Base-by-base conservation (phyloP, 2,797 vertebrate species). In the Ibycter americanus region DNA sequence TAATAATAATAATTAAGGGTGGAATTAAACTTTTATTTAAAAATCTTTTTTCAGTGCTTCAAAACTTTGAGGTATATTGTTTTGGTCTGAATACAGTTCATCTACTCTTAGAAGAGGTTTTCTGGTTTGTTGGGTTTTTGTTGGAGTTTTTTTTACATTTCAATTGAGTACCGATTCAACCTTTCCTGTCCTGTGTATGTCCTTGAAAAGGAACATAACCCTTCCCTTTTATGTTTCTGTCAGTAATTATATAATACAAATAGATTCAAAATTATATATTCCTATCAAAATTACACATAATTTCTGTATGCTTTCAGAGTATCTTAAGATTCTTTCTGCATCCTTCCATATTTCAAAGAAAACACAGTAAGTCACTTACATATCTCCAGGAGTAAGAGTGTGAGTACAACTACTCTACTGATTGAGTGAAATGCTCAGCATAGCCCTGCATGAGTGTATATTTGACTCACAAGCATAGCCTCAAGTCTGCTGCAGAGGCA, bases 391-490 rank as follows among this genome's bases (percentile, higher is more conserved):
- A 99, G 97, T 17, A 98, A 98, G 4, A 97, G 70, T 66, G 97
- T 97, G 11, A 96, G 96, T 16, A 98, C 15, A 71, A 98, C 95
- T 40, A 98, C 80, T 11, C 96, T 98, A 72, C 98, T 99, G 81
- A 99, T 98, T 23, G 98, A 87, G 73, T 98, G 89, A 96, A 99
- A 99, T 44, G 98, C 97, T 99, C 98, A 99, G 15, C 98, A 96
- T 12, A 99, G 98, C 61, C 98, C 99, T 40, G 98, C 66, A 44
- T 93, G 89, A n/a, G 98, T 98, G 51, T 99, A 99, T 70, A 98
- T 97, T 32, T 99, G 98, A 52, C 98, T 99, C 61, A 99, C 98
- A 76, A 99, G 99, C 62, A 99, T 96, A 0, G 98, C 99, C 5
- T 8, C 32, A 68, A 23, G 20, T 46, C 22, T 55, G 9, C 26